Conservation (phyloP, 37 sponge, comb jelly and placozoan species). For the Beroe forskalii region DNA sequence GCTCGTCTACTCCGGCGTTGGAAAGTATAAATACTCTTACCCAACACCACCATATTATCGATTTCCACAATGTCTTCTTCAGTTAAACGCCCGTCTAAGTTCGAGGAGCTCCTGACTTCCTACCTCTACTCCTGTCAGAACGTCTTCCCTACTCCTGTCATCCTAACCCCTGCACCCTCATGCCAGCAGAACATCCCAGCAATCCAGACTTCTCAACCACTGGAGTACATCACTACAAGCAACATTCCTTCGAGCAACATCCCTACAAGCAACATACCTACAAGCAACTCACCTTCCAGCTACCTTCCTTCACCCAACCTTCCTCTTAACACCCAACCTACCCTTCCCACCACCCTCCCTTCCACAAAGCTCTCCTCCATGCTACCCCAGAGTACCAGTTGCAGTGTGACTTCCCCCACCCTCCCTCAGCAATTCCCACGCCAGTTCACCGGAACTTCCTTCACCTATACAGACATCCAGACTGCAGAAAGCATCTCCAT, state of each 20-base stretch:
- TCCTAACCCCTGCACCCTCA: not conserved
- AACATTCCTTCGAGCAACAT: not conserved
- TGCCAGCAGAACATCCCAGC: too few relatives aligned
- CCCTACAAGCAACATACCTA: not conserved
- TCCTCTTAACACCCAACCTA: not conserved
- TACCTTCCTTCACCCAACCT: not conserved
- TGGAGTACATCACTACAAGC: too few relatives aligned
- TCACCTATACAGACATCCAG: not conserved
- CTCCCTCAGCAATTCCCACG: not conserved
- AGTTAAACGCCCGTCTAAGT: not conserved
- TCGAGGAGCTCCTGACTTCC: not conserved
- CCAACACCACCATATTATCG: not conserved
- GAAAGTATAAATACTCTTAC: constrained; percentile 11
- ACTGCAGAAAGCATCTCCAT: not conserved
- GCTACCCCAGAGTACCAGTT: too few relatives aligned
- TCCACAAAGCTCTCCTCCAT: too few relatives aligned
- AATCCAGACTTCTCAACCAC: not conserved
- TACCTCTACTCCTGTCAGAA: constrained; percentile 56
- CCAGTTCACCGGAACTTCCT: not conserved
- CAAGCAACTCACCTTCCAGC: not conserved
- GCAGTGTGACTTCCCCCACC: not conserved
- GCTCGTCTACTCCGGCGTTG: too few relatives aligned
- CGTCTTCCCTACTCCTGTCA: not conserved
- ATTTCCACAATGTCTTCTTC: constrained; percentile 13
- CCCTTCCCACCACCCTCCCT: not conserved